A percentile compares a stretch with the other conserved stretches of the same genome.
phyloP scores from a whole-genome alignment of 2,888 invertebrate species.

The Pharmacophagus antenor region DNA sequence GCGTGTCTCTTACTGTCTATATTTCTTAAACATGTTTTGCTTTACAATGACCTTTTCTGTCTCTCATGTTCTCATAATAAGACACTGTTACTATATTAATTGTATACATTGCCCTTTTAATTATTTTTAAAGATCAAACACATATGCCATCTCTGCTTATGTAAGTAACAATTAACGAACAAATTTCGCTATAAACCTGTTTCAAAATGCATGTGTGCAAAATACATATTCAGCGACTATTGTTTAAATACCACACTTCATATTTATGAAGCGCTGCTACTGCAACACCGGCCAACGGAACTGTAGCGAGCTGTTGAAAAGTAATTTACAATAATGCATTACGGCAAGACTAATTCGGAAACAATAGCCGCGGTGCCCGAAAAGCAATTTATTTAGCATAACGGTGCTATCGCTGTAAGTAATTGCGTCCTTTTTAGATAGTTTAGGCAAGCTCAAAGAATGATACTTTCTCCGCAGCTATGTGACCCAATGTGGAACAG shows the following conservation, averaged over 20 bases:
- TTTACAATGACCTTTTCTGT: too few relatives aligned
- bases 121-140: too few relatives aligned
- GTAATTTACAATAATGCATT: slow-evolving; percentile 1
- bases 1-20: too few relatives aligned
- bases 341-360: neutral
- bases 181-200: too few relatives aligned
- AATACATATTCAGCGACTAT: neutral
- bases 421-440: slow-evolving; percentile 30
- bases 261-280: neutral
- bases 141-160: too few relatives aligned
- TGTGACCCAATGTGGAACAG: slow-evolving; percentile 25
- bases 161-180: too few relatives aligned
- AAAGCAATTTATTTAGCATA: slow-evolving; percentile 30
- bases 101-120: too few relatives aligned
- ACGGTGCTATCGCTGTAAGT: slow-evolving; percentile 26
- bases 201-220: too few relatives aligned
- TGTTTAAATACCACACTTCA: neutral
- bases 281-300: neutral
- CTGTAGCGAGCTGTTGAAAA: neutral
- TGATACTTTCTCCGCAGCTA: slow-evolving; percentile 30
- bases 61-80: too few relatives aligned
- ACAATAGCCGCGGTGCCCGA: slow-evolving; percentile 17
- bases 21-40: too few relatives aligned
- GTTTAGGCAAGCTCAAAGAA: slow-evolving; percentile 28
- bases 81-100: too few relatives aligned